A percentile compares a stretch with the other conserved stretches of the same genome.
These are phyloP conservation scores for Cephus pygmeus DNA, from an alignment of 2,888 invertebrate genomes.

Conservation along the genomic window DNA sequence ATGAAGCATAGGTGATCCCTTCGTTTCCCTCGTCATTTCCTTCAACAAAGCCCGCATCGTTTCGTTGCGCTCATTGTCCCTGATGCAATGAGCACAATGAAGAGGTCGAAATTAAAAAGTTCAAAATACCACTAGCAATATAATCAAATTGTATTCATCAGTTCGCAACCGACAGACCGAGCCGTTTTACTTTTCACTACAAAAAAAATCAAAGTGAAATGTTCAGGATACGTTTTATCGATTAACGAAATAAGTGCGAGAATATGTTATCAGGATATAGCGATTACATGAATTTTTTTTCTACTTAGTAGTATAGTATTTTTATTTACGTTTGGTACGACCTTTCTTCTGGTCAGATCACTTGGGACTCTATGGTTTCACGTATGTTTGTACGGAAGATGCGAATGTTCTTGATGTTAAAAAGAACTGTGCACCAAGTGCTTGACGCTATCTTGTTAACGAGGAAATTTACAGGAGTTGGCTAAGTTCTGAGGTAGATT, in stretches of 20 bases:
- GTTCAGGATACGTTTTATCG: not conserved
- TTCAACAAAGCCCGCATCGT: not conserved
- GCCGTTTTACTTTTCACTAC: too few relatives aligned
- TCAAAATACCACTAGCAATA: not conserved
- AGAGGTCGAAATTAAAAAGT: not conserved
- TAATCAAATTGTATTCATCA: not conserved
- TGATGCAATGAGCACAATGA: not conserved
- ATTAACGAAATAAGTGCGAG: not conserved
- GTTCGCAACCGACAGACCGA: not conserved
- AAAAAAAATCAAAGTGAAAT: not conserved
- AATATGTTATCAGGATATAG: not conserved
- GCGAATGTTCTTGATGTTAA: not conserved
- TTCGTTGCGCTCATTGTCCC: not conserved
- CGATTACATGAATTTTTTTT: slow-evolving; percentile 19
- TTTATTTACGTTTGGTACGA: not conserved
- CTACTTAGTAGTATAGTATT: slow-evolving; percentile 14
- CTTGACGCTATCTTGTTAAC: not conserved
- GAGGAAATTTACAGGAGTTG: not conserved
- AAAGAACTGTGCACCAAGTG: not conserved
- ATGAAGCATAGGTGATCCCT: not conserved
- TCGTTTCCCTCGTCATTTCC: not conserved
- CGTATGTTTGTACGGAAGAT: not conserved
- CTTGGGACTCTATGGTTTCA: not conserved
- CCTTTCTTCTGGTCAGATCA: not conserved
- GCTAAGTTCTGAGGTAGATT: not conserved